Evolutionary conservation across 2,797 vertebrate genomes (phyloP).

Genomic region (Pogoniulus pusillus): DNA sequence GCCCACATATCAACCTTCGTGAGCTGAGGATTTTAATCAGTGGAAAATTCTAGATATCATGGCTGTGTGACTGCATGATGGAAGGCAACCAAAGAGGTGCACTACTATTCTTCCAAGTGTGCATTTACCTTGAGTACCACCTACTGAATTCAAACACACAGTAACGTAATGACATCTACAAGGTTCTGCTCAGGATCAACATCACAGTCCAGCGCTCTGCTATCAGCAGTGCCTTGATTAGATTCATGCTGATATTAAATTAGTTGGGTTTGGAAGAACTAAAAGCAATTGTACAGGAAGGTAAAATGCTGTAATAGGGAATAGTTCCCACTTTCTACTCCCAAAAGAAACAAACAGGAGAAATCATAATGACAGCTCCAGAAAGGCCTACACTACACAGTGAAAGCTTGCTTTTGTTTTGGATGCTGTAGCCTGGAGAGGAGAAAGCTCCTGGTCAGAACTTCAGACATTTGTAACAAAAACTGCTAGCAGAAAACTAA

Average conservation of each 20-base stretch:
- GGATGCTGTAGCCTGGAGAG: background rate
- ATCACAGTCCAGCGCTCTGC: background rate
- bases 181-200: background rate
- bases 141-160: background rate
- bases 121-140: background rate
- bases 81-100: background rate
- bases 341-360: background rate
- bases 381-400: background rate
- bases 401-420: background rate
- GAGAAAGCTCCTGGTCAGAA: background rate
- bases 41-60: slow-evolving; percentile 33
- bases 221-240: background rate
- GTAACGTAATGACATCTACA: background rate
- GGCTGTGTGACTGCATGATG: background rate
- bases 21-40: slow-evolving; percentile 24
- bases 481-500: background rate
- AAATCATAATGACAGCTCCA: background rate
- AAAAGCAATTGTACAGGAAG: background rate
- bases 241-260: background rate
- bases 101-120: background rate
- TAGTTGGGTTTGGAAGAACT: background rate
- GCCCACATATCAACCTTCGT: slow-evolving; percentile 41
- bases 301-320: background rate
- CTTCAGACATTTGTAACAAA: background rate
- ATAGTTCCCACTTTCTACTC: background rate